These are phyloP conservation scores for Charanyca ferruginea DNA, from an alignment of 2,888 invertebrate genomes.

Conservation along the genomic window DNA sequence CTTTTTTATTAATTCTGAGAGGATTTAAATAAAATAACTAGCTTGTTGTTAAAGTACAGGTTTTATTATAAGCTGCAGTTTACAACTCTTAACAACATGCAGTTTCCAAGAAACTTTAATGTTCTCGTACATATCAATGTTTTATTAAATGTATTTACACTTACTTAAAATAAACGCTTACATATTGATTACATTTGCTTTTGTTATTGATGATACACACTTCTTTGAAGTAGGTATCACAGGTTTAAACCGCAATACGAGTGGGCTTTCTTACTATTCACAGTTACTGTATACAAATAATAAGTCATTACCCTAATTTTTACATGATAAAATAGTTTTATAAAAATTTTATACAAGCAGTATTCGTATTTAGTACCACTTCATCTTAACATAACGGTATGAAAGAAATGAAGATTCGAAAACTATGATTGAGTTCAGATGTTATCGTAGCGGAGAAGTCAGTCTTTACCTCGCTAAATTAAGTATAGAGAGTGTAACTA, in stretches of 20 bases:
- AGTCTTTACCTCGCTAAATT: conserved; percentile 89
- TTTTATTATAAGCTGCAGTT: conserved; percentile 87
- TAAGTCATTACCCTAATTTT: conserved; percentile 67
- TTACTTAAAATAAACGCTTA: conserved; percentile 70
- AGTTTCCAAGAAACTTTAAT: conserved; percentile 88
- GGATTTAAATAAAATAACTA: conserved; percentile 39
- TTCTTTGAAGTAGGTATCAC: conserved; percentile 82
- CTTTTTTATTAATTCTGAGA: background rate
- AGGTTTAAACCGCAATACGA: conserved; percentile 71
- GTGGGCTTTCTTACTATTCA: conserved; percentile 63
- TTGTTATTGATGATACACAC: conserved; percentile 71
- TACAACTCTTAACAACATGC: conserved; percentile 87
- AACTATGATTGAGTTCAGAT: conserved; percentile 68
- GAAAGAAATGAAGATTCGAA: conserved; percentile 63
- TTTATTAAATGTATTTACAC: conserved; percentile 79
- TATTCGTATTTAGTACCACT: conserved; percentile 68
- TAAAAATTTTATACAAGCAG: conserved; percentile 78
- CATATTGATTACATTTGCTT: conserved; percentile 67
- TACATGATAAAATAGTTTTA: conserved; percentile 79
- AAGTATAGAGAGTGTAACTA: conserved; percentile 75
- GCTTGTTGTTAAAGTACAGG: conserved; percentile 78
- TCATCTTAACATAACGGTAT: conserved; percentile 58
- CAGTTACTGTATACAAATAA: conserved; percentile 66
- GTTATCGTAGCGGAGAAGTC: conserved; percentile 82
- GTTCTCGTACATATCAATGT: conserved; percentile 71